A percentile compares a stretch with the other conserved stretches of the same genome.
These are phyloP conservation scores for Trypoxylon attenuatum DNA, from an alignment of 2,888 invertebrate genomes.

Conservation along the genomic window DNA sequence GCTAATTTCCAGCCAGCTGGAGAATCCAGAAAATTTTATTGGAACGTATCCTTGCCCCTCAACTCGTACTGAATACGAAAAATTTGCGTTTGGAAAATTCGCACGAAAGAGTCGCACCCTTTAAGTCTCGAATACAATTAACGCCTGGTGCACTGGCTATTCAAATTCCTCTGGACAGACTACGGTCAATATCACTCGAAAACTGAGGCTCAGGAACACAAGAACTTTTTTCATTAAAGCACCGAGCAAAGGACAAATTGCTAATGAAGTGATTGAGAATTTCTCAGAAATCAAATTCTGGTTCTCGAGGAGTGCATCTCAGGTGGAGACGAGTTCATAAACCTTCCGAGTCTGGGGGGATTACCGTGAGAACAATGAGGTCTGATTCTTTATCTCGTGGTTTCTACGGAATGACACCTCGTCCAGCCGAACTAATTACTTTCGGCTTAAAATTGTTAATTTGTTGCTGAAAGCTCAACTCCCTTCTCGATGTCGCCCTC, in stretches of 20 bases:
- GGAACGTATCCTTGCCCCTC: constrained; percentile 10
- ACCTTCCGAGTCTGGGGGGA: constrained; percentile 40
- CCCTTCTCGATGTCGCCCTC: neutral
- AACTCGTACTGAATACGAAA: too few species aligned
- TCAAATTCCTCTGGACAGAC: too few species aligned
- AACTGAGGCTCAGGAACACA: too few species aligned
- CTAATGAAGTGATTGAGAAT: neutral
- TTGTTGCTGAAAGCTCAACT: constrained; percentile 52
- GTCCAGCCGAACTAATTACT: constrained; percentile 58
- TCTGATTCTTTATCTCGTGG: constrained; percentile 43
- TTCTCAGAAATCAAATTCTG: neutral
- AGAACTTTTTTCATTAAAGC: too few species aligned
- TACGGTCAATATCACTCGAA: too few species aligned
- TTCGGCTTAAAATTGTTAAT: constrained; percentile 62
- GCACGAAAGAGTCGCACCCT: too few species aligned
- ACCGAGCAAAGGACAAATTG: neutral
- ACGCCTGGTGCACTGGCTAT: too few species aligned
- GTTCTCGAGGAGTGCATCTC: constrained; percentile 10
- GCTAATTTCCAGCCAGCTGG: constrained; percentile 36
- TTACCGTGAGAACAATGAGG: constrained; percentile 50
- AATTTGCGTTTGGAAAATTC: neutral
- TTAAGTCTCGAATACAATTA: too few species aligned
- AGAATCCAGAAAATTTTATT: constrained; percentile 15
- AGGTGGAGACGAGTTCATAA: constrained; percentile 32
- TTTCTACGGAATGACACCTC: constrained; percentile 54